Evolutionary conservation across 2,113 vertebrate genomes (phyloP), one percentile per base, ranked within the genome.

Genomic region (Poeciliopsis turrubarensis): DNA sequence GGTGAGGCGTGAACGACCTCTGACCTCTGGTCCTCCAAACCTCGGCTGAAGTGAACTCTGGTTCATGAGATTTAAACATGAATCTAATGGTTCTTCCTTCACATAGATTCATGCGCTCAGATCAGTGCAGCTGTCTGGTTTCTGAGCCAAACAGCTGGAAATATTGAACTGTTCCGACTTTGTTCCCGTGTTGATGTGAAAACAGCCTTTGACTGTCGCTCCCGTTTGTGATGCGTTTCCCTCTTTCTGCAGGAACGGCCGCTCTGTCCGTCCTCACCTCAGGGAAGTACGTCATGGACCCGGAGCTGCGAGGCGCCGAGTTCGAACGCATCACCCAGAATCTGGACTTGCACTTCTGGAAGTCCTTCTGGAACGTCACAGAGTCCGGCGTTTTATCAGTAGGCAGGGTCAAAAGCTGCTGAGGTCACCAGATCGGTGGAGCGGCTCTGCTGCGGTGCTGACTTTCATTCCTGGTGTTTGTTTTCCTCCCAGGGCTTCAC

Each of bases 341-440:
- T 81, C 89, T 97, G 86, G 96, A 98, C 1, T 89, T 97, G 80
- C 94, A 96, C 60, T 98, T 98, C 83, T 97, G 96, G 96, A 97
- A 98, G 85, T 92, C 93, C 39, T 98, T 98, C 94, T 98, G 96
- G 96, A 98, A 97, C 77, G 91, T 98, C 81, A 97, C 96, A 0
- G 97, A 98, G 90, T 96, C 94, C 0, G 95, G 95, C 73, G 82
- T 97, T 76, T 79, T 98, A 29, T 91, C 96, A 79, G 97, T 98
- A 90, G 74, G 90, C 81, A 77, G 81, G 73, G 77, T 74, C 78
- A 78, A 44, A 27, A 31, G 25, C 64, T 67, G 22, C 17, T 47
- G 9, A 1, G 5, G n/a, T 60, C 4, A 7, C 29, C 65, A 30
- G 8, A 2, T 73, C 0, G 13, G 26, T 65, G 10, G 17, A 27